phyloP scores from a whole-genome alignment of 2,888 invertebrate genomes.

The Ariolimax columbianus region DNA sequence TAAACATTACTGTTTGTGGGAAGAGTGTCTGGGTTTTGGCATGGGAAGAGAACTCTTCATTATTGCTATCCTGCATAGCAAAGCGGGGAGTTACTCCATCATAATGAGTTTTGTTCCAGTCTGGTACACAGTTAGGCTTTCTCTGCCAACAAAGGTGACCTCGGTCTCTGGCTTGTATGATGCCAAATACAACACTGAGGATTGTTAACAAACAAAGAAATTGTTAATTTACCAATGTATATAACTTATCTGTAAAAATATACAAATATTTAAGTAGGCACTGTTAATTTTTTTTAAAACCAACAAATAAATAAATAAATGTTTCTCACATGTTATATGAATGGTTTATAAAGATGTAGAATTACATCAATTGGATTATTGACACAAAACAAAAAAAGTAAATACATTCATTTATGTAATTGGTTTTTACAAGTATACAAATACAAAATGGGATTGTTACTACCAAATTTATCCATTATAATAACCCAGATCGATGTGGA shows the following conservation, averaged over 20 bases:
- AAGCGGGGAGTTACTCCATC: constrained; percentile 61
- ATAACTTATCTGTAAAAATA: neutral
- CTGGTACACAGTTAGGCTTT: constrained; percentile 61
- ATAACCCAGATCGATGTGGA: too few relatives aligned
- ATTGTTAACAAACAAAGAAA: constrained; percentile 4
- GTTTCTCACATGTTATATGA: too few relatives aligned
- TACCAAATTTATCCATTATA: too few relatives aligned
- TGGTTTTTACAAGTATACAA: too few relatives aligned
- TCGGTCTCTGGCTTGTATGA: constrained; percentile 69
- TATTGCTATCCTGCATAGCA: constrained; percentile 45
- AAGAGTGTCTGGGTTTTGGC: constrained; percentile 26
- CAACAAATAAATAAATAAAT: too few relatives aligned
- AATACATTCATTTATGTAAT: too few relatives aligned
- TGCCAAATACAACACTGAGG: constrained; percentile 66
- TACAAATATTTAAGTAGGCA: too few relatives aligned
- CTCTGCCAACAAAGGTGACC: constrained; percentile 69
- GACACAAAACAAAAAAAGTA: too few relatives aligned
- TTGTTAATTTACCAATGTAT: neutral
- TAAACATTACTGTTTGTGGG: constrained; percentile 17
- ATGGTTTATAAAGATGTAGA: too few relatives aligned
- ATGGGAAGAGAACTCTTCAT: constrained; percentile 31
- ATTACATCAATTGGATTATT: too few relatives aligned
- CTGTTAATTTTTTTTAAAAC: too few relatives aligned
- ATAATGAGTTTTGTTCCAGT: constrained; percentile 65
- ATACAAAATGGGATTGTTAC: too few relatives aligned